phyloP scores from a whole-genome alignment of 2,113 vertebrate genomes.

The Hypocryptadius cinnamomeus region DNA sequence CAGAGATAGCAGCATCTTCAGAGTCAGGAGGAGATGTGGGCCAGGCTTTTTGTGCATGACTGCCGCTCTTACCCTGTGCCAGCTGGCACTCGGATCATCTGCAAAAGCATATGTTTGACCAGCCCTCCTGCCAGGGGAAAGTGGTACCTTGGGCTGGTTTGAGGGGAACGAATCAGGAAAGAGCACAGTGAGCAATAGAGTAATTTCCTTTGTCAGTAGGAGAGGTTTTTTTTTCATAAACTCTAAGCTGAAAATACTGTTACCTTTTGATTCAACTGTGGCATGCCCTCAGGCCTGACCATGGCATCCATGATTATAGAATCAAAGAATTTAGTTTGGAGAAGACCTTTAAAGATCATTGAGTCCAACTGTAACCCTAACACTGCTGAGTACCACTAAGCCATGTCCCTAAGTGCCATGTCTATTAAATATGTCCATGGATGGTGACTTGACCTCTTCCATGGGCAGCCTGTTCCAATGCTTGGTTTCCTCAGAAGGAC shows the following conservation, averaged over 20 bases:
- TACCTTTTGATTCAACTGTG: background rate
- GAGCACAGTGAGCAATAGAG: background rate
- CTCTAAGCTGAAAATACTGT: background rate
- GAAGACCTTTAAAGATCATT: background rate
- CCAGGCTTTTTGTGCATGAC: background rate
- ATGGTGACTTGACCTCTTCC: background rate
- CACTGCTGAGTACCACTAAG: background rate
- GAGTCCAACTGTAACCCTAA: background rate
- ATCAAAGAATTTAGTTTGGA: background rate
- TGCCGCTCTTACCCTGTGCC: background rate
- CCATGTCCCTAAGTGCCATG: background rate
- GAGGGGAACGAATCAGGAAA: background rate
- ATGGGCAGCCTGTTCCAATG: background rate
- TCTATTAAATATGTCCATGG: background rate
- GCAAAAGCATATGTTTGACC: constrained; percentile 19
- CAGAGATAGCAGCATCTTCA: background rate
- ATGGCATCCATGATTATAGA: background rate
- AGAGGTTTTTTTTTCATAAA: background rate
- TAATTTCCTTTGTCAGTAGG: background rate
- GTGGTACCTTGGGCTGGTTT: background rate
- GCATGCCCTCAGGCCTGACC: background rate
- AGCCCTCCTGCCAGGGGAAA: background rate
- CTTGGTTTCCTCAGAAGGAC: background rate
- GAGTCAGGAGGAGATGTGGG: background rate
- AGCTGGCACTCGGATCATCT: background rate